These are phyloP conservation scores for Setipinna tenuifilis DNA, from an alignment of 2,797 vertebrate genomes.

Conservation along the genomic window DNA sequence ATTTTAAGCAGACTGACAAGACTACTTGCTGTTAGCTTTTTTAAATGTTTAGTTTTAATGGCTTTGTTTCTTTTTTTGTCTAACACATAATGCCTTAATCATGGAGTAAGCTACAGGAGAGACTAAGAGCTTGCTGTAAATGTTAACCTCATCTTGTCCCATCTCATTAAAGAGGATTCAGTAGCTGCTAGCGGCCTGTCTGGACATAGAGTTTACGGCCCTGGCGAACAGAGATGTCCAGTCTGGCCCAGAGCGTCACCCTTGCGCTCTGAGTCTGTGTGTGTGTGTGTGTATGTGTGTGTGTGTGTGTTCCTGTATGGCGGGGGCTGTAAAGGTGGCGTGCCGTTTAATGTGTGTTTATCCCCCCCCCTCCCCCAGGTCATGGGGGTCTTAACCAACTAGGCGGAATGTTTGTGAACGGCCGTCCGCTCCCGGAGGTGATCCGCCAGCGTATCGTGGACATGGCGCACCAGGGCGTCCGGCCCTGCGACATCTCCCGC, in stretches of 20 bases:
- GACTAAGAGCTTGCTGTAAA: not conserved
- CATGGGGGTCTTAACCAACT: constrained; percentile 93
- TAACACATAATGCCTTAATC: too few species aligned
- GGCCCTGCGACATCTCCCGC: constrained; percentile 90
- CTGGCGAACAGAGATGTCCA: not conserved
- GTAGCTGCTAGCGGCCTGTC: not conserved
- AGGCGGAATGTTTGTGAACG: constrained; percentile 93
- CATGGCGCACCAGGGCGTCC: constrained; percentile 89
- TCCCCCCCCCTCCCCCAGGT: constrained; percentile 80
- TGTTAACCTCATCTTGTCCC: not conserved
- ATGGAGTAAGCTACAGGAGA: not conserved
- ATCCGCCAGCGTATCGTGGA: constrained; percentile 92
- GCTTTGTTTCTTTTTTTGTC: not conserved
- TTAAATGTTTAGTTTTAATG: not conserved
- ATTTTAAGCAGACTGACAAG: not conserved
- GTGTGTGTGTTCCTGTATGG: constrained; percentile 8
- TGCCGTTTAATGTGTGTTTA: constrained; percentile 78
- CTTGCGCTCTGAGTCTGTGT: not conserved
- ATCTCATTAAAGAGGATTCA: not conserved
- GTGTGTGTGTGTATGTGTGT: constrained; percentile 33
- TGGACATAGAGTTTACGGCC: not conserved
- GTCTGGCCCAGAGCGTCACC: not conserved
- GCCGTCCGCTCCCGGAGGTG: constrained; percentile 89
- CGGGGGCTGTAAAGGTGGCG: constrained; percentile 51
- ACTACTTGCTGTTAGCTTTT: not conserved